Evolutionary conservation across 2,113 vertebrate species (phyloP), one percentile per base, ranked within the genome.

Genomic region (Mesitornis unicolor): DNA sequence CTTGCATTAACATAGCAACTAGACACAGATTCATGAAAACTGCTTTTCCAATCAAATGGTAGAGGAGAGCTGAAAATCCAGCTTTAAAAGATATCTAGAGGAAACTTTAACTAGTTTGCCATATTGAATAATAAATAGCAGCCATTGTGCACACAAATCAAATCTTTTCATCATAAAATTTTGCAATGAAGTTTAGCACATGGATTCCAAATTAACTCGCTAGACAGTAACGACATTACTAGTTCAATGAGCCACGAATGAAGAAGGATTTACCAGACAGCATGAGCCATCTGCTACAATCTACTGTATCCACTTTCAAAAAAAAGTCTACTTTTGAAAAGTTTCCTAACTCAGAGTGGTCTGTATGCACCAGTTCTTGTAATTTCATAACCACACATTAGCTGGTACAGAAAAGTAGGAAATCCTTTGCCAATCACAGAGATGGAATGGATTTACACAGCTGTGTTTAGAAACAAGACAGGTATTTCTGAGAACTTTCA

Each of bases 201-300:
- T 89, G 85, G 74, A 59, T 96, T 95, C 53, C 60, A 95, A 94
- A 97, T 95, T 96, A 93, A 86, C 77, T 75, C 74, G 84, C 82
- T 95, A 95, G 91, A 85, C 87, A 56, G 65, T 95, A 95, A 95
- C 74, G 90, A 70, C 76, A 76, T 84, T 86, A 54, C 80, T 70
- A 91, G 89, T 73, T 92, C 95, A 96, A 91, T 95, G 91, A 96
- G 88, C 89, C 94, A 91, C 29, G 5, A 94, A 95, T 28, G 68
- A 97, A 94, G 90, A 96, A 87, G 31, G 60, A 94, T 87, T 94
- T 94, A 90, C 83, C 57, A 95, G 68, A 90, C 45, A 92, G 84
- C 94, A 77, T 1, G 26, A 93, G 56, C 87, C 97, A 97, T 96
- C 96, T 97, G 96, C 90, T 89, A 40, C 63, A 51, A 65, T 63